Percentiles rank a stretch among this genome's conserved stretches.
Evolutionary conservation across 2,113 vertebrate species (phyloP).

Genomic region (Ivindomyrus marchei): DNA sequence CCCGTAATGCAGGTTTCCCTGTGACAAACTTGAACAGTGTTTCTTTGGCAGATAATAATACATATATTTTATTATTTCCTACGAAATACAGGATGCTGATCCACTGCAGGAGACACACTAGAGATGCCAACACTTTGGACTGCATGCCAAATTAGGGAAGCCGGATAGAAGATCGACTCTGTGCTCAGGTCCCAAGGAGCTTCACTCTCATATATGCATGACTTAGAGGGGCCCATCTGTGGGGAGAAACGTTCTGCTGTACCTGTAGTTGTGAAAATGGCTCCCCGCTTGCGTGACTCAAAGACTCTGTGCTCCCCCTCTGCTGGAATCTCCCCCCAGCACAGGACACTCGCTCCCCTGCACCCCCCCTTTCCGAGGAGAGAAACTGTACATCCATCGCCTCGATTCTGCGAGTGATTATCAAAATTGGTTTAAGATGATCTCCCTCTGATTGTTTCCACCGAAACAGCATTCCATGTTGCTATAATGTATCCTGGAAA

Average conservation of each 20-base stretch:
- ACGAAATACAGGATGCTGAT: not conserved
- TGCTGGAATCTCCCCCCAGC: not conserved
- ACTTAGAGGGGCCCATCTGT: not conserved
- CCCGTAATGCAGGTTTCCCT: not conserved
- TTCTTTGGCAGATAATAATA: not conserved
- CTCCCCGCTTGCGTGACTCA: not conserved
- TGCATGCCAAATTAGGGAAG: no score
- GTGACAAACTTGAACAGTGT: not conserved
- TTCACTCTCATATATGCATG: not conserved
- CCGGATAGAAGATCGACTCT: not conserved
- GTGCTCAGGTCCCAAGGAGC: not conserved
- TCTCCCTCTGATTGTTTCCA: not conserved
- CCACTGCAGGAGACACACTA: not conserved
- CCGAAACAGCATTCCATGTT: not conserved
- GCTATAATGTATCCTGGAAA: not conserved
- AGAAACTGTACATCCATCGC: not conserved
- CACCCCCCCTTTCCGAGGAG: not conserved
- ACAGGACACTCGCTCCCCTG: not conserved
- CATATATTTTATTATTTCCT: not conserved
- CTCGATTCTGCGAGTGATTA: not conserved
- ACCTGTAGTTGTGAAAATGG: no score
- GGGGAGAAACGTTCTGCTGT: no score
- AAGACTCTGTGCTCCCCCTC: not conserved
- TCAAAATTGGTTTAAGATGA: conserved; percentile 1
- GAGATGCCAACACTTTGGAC: not conserved